These are phyloP conservation scores for Pinna nobilis DNA, from an alignment of 1,140 invertebrate genomes.

Conservation along the genomic window DNA sequence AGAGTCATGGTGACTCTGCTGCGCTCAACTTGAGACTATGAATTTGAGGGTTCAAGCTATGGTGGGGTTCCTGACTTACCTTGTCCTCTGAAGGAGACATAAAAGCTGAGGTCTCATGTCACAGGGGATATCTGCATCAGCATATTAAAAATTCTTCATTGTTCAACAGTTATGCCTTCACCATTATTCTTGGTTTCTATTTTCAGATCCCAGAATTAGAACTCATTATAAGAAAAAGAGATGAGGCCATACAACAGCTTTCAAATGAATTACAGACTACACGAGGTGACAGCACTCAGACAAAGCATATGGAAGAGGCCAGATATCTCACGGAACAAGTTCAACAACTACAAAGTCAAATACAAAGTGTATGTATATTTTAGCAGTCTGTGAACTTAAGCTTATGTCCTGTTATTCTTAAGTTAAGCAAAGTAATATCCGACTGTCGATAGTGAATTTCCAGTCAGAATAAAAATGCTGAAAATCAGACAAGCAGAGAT, in stretches of 20 bases:
- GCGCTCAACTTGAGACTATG: too few relatives aligned
- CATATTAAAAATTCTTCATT: background rate
- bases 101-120: background rate
- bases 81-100: background rate
- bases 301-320: background rate
- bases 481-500: background rate
- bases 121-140: background rate
- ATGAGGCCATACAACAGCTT: conserved; percentile 57
- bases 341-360: conserved; percentile 60
- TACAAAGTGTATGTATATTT: conserved; percentile 52
- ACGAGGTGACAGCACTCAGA: background rate
- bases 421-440: background rate
- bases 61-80: background rate
- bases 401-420: background rate
- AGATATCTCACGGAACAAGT: conserved; percentile 60
- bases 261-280: conserved; percentile 41
- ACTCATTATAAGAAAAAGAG: conserved; percentile 47
- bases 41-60: background rate
- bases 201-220: conserved; percentile 51
- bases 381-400: background rate
- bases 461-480: background rate
- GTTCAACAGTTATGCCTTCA: background rate
- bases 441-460: background rate
- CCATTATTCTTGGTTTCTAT: background rate
- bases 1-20: too few relatives aligned